Evolutionary conservation across 2,888 invertebrate genomes (phyloP), one percentile per base, ranked within the genome.

Genomic region (Colostygia pectinataria): DNA sequence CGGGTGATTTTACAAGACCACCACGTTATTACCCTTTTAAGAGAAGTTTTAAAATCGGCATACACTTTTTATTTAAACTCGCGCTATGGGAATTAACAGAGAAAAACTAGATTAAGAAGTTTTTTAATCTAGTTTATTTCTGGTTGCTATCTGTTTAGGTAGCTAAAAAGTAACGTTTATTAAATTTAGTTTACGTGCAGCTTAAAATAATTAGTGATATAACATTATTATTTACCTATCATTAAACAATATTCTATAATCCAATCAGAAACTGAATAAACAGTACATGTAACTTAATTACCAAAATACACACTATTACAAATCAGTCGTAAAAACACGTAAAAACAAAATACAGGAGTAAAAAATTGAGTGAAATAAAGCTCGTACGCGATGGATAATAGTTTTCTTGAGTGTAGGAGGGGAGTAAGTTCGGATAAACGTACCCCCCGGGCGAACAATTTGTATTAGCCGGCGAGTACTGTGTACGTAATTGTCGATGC

Each of bases 401-500:
- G 81, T 83, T 83, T 81, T 77, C 72, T 71, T 68, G 62, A 45
- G 63, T 61, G 59, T 59, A 59, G 65, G 69, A 73, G 69, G 65
- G 67, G 60, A 38, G 66, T 67, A 60, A 65, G 63, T 59, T 73
- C 74, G 77, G 81, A 83, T 84, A 86, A 86, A 83, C 80, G 83
- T 75, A 79, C 77, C 85, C 86, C 73, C 71, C 72, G 72, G 80
- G 89, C 82, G 75, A 80, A 73, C 86, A 86, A 87, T 89, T 88
- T 89, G 88, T 89, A 88, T 88, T 88, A 88, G 85, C 83, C 79
- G 83, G 82, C 84, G 86, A 80, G 84, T 79, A 78, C 80, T 82
- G 80, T 80, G 77, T 80, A 74, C 79, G 88, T 89, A 88, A 89
- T 90, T 87, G 88, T 85, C 80, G 81, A 79, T 73, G 81, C 88